Conservation (phyloP, 1,140 invertebrate genomes). For the Whitmania pigra region DNA sequence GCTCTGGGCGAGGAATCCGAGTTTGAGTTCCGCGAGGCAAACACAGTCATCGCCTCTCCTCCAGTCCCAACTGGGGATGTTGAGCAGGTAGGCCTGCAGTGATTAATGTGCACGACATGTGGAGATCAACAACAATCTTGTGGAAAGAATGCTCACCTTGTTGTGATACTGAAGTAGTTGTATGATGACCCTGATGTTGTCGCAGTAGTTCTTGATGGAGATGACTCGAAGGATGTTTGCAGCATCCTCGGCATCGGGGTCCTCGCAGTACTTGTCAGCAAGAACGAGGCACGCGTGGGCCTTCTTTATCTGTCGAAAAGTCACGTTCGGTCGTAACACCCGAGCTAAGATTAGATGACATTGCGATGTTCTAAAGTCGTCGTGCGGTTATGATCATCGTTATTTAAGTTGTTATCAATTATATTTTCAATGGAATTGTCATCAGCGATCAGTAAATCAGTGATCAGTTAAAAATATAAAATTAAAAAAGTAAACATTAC, state of each 20-base stretch:
- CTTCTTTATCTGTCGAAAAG: conserved; percentile 69
- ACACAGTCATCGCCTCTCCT: conserved; percentile 90
- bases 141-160: conserved; percentile 55
- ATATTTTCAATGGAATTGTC: too few relatives aligned
- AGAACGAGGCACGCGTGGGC: conserved; percentile 95
- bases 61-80: conserved; percentile 99
- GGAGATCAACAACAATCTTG: too few relatives aligned
- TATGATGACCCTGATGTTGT: conserved; percentile 94
- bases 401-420: too few relatives aligned
- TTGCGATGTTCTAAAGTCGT: too few relatives aligned
- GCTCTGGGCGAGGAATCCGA: conserved; percentile 93
- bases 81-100: conserved; percentile 81
- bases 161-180: conserved; percentile 99
- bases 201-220: conserved; percentile 97
- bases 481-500: too few relatives aligned
- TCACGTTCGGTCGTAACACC: too few relatives aligned
- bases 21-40: conserved; percentile 76
- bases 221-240: conserved; percentile 98
- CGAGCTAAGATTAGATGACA: too few relatives aligned
- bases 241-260: conserved; percentile 89
- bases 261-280: conserved; percentile 96
- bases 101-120: neutral
- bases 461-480: too few relatives aligned
- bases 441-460: too few relatives aligned
- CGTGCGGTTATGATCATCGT: too few relatives aligned